Percentiles rank a stretch among this genome's conserved stretches.
Conservation (phyloP, 2,888 invertebrate genomes). For the Apodemia duryi region DNA sequence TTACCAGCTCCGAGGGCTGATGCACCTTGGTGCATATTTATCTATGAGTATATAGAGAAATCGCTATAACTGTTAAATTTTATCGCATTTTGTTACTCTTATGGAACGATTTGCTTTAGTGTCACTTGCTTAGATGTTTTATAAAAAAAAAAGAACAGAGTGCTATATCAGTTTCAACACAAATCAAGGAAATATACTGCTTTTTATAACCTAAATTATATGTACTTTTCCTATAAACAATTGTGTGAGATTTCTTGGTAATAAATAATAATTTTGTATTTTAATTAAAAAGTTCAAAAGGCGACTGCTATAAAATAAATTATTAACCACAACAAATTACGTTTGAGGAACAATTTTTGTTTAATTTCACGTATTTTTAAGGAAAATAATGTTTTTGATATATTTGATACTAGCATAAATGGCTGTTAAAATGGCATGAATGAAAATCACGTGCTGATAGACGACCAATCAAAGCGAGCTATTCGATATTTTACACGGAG, state of each 20-base stretch:
- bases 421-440: no score
- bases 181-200: constrained; percentile 30
- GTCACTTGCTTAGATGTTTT: constrained; percentile 39
- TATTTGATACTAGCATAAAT: no score
- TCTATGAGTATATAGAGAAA: constrained; percentile 76
- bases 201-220: constrained; percentile 3
- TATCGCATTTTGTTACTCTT: constrained; percentile 75
- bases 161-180: constrained; percentile 42
- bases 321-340: no score
- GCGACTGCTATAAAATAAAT: no score
- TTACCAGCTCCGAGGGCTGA: constrained; percentile 62
- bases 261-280: constrained; percentile 35
- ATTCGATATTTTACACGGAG: no score
- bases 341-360: no score
- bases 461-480: no score
- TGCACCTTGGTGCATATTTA: constrained; percentile 69
- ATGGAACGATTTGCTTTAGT: constrained; percentile 47
- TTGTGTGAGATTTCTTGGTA: constrained; percentile 17
- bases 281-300: no score
- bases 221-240: constrained; percentile 10
- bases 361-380: no score
- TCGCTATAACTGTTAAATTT: constrained; percentile 78
- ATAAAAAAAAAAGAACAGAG: constrained; percentile 21
- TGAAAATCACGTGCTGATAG: no score
- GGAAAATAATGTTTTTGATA: no score